These are phyloP conservation scores for Prunella fulvescens DNA, from an alignment of 2,113 vertebrate species.

Conservation along the genomic window DNA sequence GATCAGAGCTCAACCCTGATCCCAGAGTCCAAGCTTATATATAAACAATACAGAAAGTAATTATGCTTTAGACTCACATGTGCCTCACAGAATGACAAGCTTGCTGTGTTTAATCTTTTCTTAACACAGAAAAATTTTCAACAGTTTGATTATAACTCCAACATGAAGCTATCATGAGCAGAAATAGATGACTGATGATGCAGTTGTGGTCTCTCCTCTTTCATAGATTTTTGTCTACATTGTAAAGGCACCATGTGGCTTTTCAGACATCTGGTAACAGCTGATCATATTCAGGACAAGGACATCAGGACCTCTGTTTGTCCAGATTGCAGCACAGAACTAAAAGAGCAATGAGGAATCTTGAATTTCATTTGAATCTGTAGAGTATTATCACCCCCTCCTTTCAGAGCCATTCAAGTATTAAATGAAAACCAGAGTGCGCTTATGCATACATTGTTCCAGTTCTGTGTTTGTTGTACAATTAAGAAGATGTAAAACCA, in stretches of 20 bases:
- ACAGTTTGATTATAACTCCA: not conserved
- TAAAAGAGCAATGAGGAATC: not conserved
- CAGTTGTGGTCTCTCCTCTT: not conserved
- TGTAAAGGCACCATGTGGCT: not conserved
- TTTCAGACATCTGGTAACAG: not conserved
- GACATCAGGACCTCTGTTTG: not conserved
- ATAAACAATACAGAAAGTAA: not conserved
- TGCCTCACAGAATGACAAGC: not conserved
- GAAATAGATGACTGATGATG: not conserved
- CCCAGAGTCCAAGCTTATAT: not conserved
- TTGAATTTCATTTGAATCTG: slow-evolving; percentile 1
- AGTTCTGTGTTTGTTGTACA: not conserved
- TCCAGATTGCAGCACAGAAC: not conserved
- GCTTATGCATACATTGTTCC: slow-evolving; percentile 1
- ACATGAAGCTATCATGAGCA: not conserved
- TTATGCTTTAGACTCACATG: not conserved
- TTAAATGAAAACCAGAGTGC: slow-evolving; percentile 26
- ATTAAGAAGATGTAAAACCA: slow-evolving; percentile 15
- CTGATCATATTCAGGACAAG: not conserved
- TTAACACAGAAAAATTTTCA: not conserved
- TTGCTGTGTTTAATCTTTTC: not conserved
- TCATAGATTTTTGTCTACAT: not conserved
- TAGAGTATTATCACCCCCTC: not conserved
- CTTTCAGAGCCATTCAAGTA: not conserved
- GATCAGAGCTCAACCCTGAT: not conserved